These are phyloP conservation scores for Hemibagrus guttatus DNA, from an alignment of 2,797 vertebrate species.

Conservation along the genomic window DNA sequence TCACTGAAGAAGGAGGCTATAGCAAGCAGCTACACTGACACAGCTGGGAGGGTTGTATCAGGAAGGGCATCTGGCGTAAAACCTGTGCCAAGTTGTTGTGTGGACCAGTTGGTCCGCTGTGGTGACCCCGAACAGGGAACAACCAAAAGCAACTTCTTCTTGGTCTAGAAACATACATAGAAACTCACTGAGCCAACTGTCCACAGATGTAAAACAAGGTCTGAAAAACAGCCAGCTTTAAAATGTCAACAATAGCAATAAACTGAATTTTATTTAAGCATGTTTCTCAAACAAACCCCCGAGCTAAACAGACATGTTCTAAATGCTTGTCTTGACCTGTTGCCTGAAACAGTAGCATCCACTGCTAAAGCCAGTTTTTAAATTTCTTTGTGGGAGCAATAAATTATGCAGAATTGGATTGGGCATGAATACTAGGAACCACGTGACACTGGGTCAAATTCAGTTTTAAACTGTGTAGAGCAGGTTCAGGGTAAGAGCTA, in stretches of 20 bases:
- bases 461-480: background rate
- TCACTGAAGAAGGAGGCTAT: constrained; percentile 90
- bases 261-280: background rate
- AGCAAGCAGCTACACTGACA: constrained; percentile 73
- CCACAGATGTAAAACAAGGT: constrained; percentile 29
- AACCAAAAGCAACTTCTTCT: too few species aligned
- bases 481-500: background rate
- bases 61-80: too few species aligned
- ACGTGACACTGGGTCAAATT: background rate
- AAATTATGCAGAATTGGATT: constrained; percentile 28
- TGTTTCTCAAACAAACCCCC: background rate
- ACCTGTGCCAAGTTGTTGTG: too few species aligned
- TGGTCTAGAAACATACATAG: constrained; percentile 69
- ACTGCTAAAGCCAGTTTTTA: background rate
- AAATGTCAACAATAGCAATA: background rate
- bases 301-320: constrained; percentile 6
- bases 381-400: constrained; percentile 20
- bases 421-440: background rate
- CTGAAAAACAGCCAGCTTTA: constrained; percentile 1
- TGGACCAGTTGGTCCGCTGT: too few species aligned
- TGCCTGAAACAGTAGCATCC: background rate
- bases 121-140: too few species aligned
- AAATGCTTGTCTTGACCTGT: constrained; percentile 9
- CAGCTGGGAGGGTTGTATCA: too few species aligned
- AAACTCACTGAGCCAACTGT: constrained; percentile 3